phyloP scores from a whole-genome alignment of 2,797 vertebrate genomes.

The Pseudopleuronectes americanus region DNA sequence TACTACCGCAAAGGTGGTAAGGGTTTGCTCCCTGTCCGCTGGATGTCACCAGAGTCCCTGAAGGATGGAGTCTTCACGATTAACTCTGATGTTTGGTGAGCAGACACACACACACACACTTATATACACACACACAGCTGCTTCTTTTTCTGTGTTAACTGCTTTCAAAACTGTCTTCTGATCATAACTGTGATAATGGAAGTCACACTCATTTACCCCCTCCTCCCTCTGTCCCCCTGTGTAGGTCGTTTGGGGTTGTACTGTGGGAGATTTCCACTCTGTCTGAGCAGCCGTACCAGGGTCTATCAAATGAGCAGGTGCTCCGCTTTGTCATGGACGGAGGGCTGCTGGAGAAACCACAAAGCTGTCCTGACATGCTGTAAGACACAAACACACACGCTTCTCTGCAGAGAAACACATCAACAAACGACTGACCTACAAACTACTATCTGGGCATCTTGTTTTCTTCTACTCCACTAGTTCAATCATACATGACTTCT shows the following conservation, averaged over 20 bases:
- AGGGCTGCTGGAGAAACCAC: conserved; percentile 95
- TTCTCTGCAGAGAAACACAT: background rate
- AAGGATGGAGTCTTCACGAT: conserved; percentile 99
- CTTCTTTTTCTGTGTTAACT: background rate
- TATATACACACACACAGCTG: background rate
- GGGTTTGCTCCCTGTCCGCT: conserved; percentile 95
- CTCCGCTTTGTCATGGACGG: conserved; percentile 99
- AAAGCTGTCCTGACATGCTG: conserved; percentile 98
- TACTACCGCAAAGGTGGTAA: conserved; percentile 99
- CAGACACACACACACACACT: background rate
- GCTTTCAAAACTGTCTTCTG: background rate
- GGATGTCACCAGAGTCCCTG: conserved; percentile 99
- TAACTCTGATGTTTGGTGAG: conserved; percentile 97
- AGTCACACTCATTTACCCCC: background rate
- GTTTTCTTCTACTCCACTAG: conserved; percentile 2
- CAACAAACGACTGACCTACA: background rate
- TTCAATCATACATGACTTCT: background rate
- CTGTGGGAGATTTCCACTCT: conserved; percentile 97
- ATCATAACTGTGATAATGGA: background rate
- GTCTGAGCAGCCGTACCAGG: conserved; percentile 96
- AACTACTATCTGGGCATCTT: too few species aligned
- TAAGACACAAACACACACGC: conserved; percentile 72
- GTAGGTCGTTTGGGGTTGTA: conserved; percentile 94
- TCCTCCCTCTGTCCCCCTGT: background rate
- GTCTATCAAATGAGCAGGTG: conserved; percentile 98